These are phyloP conservation scores for Coreius guichenoti DNA, from an alignment of 2,797 vertebrate genomes.

Conservation along the genomic window DNA sequence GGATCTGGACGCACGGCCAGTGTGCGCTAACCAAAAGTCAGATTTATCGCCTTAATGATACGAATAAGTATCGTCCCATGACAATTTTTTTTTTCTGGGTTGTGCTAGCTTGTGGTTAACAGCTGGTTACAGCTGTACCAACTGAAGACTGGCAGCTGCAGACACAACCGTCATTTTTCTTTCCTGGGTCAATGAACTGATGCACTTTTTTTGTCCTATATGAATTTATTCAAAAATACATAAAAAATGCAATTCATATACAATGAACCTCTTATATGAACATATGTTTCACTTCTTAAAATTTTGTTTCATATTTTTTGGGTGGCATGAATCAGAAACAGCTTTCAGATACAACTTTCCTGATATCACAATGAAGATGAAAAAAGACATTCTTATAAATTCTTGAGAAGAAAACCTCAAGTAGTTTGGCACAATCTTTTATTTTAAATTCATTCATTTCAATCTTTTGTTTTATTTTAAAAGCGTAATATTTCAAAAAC, in stretches of 20 bases:
- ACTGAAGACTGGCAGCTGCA: conserved; percentile 18
- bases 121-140: conserved; percentile 43
- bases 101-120: conserved; percentile 27
- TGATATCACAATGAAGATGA: not conserved
- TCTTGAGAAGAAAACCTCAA: not conserved
- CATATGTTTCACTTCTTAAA: not conserved
- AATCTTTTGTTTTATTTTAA: not conserved
- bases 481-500: not conserved
- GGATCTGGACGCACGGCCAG: conserved; percentile 20
- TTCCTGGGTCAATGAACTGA: not conserved
- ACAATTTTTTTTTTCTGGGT: conserved; percentile 5
- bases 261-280: not conserved
- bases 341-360: not conserved
- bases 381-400: too few species aligned
- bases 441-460: not conserved
- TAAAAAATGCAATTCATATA: not conserved
- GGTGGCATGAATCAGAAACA: not conserved
- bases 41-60: conserved; percentile 46
- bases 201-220: not conserved
- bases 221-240: not conserved
- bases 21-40: conserved; percentile 3
- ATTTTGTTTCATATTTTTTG: not conserved
- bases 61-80: conserved; percentile 28
- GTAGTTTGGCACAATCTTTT: not conserved
- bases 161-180: conserved; percentile 7